A percentile compares a stretch with the other conserved stretches of the same genome.
phyloP scores from a whole-genome alignment of 2,888 invertebrate genomes.

The Odiellus spinosus region DNA sequence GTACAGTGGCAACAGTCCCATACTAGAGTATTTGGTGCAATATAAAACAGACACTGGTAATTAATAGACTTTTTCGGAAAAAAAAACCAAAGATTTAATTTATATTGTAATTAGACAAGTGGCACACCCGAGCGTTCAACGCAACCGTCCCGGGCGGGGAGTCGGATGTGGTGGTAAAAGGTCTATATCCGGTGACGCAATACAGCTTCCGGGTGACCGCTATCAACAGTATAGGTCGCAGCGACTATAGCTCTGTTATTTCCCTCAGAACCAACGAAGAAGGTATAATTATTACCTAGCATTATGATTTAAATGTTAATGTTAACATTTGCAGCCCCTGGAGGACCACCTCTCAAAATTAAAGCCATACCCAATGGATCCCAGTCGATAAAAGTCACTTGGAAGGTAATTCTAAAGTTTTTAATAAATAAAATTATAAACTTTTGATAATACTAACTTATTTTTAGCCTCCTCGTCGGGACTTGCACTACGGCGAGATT shows the following conservation, averaged over 20 bases:
- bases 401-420: slow-evolving; percentile 25
- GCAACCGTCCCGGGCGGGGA: slow-evolving; percentile 4
- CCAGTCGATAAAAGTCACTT: slow-evolving; percentile 30
- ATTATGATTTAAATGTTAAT: neutral
- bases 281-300: neutral
- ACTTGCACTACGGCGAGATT: slow-evolving; percentile 28
- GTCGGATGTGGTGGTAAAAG: neutral
- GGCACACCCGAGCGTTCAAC: slow-evolving; percentile 12
- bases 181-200: neutral
- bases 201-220: neutral
- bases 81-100: too few species aligned
- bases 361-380: slow-evolving; percentile 28
- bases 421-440: neutral
- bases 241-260: neutral
- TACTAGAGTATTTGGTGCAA: neutral
- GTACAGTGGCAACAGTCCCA: neutral
- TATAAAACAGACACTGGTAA: neutral
- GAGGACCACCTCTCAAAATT: slow-evolving; percentile 29
- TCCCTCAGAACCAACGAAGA: neutral
- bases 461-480: slow-evolving; percentile 25
- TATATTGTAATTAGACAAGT: slow-evolving; percentile 12
- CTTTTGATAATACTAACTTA: neutral
- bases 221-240: neutral
- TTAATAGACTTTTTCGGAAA: neutral
- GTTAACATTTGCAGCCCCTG: slow-evolving; percentile 25